These are phyloP conservation scores for Ryuthela nishihirai DNA, from an alignment of 2,888 invertebrate genomes.

Conservation along the genomic window DNA sequence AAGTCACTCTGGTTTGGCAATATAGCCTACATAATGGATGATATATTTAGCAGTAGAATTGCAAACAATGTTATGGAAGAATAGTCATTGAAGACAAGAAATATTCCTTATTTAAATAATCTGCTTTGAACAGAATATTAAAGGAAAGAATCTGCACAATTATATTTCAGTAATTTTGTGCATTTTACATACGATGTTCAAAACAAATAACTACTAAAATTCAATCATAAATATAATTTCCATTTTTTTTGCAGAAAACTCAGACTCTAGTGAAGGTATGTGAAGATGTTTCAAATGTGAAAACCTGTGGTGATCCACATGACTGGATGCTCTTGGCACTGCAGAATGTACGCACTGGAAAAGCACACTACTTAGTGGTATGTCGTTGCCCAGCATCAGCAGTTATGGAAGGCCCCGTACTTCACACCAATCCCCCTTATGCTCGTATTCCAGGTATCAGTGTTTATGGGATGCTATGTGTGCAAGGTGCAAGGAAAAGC, in stretches of 20 bases:
- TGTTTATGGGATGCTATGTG: constrained; percentile 91
- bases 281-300: constrained; percentile 85
- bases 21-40: too few species aligned
- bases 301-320: constrained; percentile 78
- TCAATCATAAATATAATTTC: constrained; percentile 16
- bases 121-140: too few species aligned
- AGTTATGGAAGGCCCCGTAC: constrained; percentile 86
- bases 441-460: constrained; percentile 89
- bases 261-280: constrained; percentile 84
- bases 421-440: constrained; percentile 88
- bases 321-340: constrained; percentile 89
- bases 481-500: constrained; percentile 35
- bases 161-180: too few species aligned
- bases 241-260: constrained; percentile 5
- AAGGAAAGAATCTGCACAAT: too few species aligned
- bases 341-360: constrained; percentile 87
- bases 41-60: too few species aligned
- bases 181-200: too few species aligned
- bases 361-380: constrained; percentile 88
- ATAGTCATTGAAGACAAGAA: too few species aligned
- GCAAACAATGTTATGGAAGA: too few species aligned
- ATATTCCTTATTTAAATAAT: too few species aligned
- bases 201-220: too few species aligned
- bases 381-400: constrained; percentile 83
- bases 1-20: too few species aligned